A percentile compares a stretch with the other conserved stretches of the same genome.
Conservation (phyloP, 2,113 vertebrate genomes). For the Chinchilla lanigera region DNA sequence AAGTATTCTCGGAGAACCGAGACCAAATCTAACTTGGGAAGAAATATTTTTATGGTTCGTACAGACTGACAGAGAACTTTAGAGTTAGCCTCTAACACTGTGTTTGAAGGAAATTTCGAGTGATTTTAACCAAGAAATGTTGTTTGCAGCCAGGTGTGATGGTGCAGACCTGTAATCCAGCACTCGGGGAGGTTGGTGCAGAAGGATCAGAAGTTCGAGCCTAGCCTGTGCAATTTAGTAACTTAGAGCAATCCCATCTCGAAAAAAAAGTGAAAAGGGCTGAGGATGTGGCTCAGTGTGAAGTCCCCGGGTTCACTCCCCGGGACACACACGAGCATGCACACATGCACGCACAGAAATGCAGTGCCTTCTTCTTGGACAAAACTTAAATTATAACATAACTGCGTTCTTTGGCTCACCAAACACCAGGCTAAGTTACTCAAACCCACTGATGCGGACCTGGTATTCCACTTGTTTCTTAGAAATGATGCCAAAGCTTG, state of each 20-base stretch:
- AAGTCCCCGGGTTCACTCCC: neutral
- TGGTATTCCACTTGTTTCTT: neutral
- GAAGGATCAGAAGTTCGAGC: neutral
- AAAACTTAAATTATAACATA: neutral
- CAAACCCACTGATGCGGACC: neutral
- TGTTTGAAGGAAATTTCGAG: neutral
- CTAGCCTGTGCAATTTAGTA: neutral
- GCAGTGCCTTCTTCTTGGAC: neutral
- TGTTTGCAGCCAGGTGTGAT: neutral
- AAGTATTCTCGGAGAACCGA: conserved; percentile 10
- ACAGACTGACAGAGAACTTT: neutral
- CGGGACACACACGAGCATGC: too few relatives aligned
- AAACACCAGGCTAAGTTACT: conserved; percentile 32
- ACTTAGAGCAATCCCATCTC: neutral
- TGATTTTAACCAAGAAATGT: conserved; percentile 4
- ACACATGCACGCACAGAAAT: neutral
- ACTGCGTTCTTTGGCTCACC: neutral
- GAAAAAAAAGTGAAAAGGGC: neutral
- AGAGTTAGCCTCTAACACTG: neutral
- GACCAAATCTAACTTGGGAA: neutral
- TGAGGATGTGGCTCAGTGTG: neutral
- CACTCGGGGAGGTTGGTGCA: neutral
- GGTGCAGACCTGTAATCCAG: neutral
- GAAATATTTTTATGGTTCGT: neutral
- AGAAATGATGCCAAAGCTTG: neutral